A percentile compares a stretch with the other conserved stretches of the same genome.
Conservation (phyloP, 2,888 invertebrate genomes). For the Tribolium freemani region DNA sequence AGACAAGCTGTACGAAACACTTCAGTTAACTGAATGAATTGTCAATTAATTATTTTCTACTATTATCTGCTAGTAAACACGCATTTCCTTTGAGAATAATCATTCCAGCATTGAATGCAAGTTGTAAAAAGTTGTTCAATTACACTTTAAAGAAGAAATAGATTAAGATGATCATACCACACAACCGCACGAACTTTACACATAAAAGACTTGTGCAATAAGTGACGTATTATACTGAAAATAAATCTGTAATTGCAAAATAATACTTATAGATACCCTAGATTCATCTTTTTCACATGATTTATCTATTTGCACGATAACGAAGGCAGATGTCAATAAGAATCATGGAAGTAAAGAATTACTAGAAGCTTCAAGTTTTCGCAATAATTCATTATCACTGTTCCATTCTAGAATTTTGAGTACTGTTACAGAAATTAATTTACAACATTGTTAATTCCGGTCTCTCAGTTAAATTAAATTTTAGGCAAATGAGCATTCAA, state of each 20-base stretch:
- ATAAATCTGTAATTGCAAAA: background rate
- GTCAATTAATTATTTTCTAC: background rate
- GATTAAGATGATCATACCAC: background rate
- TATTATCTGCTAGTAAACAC: background rate
- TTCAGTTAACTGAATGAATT: background rate
- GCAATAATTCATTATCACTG: background rate
- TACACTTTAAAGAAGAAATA: background rate
- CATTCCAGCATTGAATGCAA: background rate
- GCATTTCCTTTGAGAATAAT: background rate
- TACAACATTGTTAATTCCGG: background rate
- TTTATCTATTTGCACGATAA: background rate
- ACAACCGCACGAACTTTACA: background rate
- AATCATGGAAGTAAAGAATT: too few relatives aligned
- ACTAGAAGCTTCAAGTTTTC: background rate
- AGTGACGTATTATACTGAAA: background rate
- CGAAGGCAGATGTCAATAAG: background rate
- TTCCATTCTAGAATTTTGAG: background rate
- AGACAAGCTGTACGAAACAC: background rate
- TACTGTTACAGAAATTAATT: background rate
- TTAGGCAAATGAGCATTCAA: background rate
- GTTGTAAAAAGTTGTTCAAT: background rate
- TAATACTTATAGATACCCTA: background rate
- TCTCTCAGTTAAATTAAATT: slow-evolving; percentile 1
- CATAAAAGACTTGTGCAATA: too few relatives aligned
- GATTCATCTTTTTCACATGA: background rate